These are phyloP conservation scores for Drosophila paramelanica DNA, from an alignment of 2,888 invertebrate genomes.

Conservation along the genomic window DNA sequence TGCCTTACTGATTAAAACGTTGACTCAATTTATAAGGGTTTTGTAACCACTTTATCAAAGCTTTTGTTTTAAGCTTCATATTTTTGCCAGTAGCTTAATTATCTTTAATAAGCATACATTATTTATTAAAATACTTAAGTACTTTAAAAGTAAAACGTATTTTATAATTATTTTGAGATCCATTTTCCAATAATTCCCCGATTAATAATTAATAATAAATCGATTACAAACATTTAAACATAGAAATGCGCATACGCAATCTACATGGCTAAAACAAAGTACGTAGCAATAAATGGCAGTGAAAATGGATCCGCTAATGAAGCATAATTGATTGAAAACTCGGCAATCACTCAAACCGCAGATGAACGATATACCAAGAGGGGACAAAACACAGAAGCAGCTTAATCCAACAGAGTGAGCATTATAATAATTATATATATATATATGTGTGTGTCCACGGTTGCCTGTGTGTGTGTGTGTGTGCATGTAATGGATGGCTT, in stretches of 20 bases:
- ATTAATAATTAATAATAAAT: no score
- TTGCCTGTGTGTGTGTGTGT: neutral
- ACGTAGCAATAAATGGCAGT: constrained; percentile 35
- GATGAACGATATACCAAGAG: constrained; percentile 14
- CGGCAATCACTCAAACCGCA: constrained; percentile 53
- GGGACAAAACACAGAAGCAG: constrained; percentile 16
- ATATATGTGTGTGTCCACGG: neutral
- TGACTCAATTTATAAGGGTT: no score
- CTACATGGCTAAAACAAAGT: neutral
- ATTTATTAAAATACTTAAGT: no score
- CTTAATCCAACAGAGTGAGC: constrained; percentile 52
- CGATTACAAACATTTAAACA: neutral
- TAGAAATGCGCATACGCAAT: neutral
- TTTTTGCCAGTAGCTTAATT: no score
- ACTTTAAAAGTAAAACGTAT: no score
- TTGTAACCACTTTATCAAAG: no score
- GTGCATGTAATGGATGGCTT: constrained; percentile 14
- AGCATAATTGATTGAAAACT: constrained; percentile 64
- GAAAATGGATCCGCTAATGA: constrained; percentile 25
- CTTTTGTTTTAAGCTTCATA: no score
- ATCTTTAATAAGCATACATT: no score
- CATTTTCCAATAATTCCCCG: no score
- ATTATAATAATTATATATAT: constrained; percentile 61
- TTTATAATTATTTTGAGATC: no score
- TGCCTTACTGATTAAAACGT: no score